A percentile compares a stretch with the other conserved stretches of the same genome.
These are phyloP conservation scores for Triops longicaudatus DNA, from an alignment of 1,140 invertebrate genomes.

Conservation along the genomic window DNA sequence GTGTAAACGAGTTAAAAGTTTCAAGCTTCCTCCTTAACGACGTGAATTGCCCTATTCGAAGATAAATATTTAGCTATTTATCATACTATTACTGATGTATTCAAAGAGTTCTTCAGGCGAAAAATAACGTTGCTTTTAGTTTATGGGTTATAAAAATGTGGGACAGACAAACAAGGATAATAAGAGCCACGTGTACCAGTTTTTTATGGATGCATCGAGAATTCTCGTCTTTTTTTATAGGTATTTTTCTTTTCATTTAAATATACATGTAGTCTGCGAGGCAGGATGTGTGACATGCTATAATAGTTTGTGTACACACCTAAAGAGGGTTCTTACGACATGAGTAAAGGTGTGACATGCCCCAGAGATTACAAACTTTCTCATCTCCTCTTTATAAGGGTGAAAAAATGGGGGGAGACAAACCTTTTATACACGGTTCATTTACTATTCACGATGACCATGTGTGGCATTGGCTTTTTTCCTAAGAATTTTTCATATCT, in stretches of 20 bases:
- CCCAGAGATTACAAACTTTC: neutral
- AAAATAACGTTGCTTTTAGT: too few species aligned
- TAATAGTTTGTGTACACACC: neutral
- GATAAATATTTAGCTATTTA: too few species aligned
- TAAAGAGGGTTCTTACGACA: neutral
- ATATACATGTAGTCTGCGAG: neutral
- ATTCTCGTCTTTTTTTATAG: slow-evolving; percentile 24
- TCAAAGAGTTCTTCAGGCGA: too few species aligned
- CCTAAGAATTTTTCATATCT: neutral
- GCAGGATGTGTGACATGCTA: neutral
- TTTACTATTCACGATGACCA: neutral
- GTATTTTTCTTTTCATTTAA: slow-evolving; percentile 22
- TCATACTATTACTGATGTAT: too few species aligned
- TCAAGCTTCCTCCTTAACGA: too few species aligned
- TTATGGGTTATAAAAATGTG: too few species aligned
- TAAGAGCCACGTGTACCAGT: neutral
- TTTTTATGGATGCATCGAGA: slow-evolving; percentile 18
- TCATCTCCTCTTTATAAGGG: neutral
- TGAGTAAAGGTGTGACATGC: neutral
- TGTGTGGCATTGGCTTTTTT: neutral
- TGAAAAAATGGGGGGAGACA: neutral
- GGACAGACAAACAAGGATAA: too few species aligned
- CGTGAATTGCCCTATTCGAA: too few species aligned
- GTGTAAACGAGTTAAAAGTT: too few species aligned
- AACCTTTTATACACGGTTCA: neutral